phyloP scores from a whole-genome alignment of 2,888 invertebrate species.

The Andrena chrysosceles region DNA sequence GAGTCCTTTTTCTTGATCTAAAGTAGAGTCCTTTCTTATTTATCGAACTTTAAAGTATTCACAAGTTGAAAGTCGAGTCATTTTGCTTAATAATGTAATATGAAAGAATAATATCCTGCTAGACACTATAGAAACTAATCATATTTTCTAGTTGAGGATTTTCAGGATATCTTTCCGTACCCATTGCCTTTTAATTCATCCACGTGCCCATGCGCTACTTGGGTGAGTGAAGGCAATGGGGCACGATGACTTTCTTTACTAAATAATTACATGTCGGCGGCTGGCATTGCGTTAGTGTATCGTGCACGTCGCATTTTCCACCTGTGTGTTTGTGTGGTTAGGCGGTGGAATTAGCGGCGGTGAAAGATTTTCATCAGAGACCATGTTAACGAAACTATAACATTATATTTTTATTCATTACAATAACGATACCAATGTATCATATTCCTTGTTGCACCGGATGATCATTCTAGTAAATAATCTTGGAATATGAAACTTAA shows the following conservation, averaged over 20 bases:
- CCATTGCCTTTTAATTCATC: neutral
- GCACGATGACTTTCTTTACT: constrained; percentile 1
- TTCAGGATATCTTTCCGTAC: neutral
- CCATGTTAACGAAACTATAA: neutral
- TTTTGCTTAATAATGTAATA: neutral
- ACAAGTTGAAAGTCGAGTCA: too few species aligned
- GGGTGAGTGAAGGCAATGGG: neutral
- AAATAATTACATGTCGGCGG: neutral
- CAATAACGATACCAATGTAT: too few species aligned
- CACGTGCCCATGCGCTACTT: constrained; percentile 18
- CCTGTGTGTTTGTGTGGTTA: neutral
- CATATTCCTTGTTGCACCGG: too few species aligned
- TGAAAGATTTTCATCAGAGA: neutral
- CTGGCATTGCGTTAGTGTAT: neutral
- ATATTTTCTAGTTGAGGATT: constrained; percentile 13
- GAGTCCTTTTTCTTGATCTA: neutral
- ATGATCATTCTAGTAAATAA: too few species aligned
- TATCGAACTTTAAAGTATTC: too few species aligned
- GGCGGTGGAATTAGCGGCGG: neutral
- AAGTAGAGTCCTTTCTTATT: too few species aligned
- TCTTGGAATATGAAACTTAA: too few species aligned
- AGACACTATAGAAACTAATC: neutral
- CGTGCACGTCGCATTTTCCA: constrained; percentile 8
- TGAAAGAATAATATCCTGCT: neutral
- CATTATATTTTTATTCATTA: too few species aligned